Evolutionary conservation across 2,888 invertebrate species (phyloP).

Genomic region (Drosophila monieri): DNA sequence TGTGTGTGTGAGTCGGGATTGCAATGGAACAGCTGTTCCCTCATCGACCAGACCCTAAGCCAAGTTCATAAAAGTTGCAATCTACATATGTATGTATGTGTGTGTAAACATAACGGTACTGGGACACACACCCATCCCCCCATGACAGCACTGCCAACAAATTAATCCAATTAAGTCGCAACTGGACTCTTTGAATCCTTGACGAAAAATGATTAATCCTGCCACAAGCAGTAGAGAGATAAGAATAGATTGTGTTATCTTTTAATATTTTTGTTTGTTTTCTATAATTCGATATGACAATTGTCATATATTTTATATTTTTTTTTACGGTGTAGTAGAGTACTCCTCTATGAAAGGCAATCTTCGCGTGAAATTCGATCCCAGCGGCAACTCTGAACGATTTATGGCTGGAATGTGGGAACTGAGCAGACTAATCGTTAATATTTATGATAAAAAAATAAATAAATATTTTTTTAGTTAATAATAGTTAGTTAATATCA

Average conservation of each 20-base stretch:
- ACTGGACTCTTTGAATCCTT: background rate
- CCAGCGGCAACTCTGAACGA: background rate
- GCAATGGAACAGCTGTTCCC: constrained; percentile 48
- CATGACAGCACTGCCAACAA: background rate
- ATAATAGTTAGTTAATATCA: too few species aligned
- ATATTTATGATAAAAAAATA: background rate
- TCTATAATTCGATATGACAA: background rate
- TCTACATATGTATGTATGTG: too few species aligned
- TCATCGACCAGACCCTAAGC: constrained; percentile 14
- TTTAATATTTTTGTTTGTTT: too few species aligned
- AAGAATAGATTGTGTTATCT: background rate
- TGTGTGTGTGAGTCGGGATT: constrained; percentile 16
- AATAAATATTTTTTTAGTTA: too few species aligned
- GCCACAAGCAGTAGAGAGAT: background rate
- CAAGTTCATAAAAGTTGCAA: constrained; percentile 12
- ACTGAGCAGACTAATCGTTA: constrained; percentile 1
- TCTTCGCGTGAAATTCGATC: constrained; percentile 1
- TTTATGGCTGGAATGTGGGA: background rate
- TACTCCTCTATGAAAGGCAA: background rate
- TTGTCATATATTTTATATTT: background rate
- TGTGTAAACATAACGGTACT: constrained; percentile 8
- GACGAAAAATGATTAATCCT: background rate
- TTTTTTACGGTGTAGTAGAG: background rate
- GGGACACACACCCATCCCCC: constrained; percentile 7
- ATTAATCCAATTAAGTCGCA: background rate